Evolutionary conservation across 1,140 invertebrate genomes (phyloP).

Genomic region (Lepidurus packardi): DNA sequence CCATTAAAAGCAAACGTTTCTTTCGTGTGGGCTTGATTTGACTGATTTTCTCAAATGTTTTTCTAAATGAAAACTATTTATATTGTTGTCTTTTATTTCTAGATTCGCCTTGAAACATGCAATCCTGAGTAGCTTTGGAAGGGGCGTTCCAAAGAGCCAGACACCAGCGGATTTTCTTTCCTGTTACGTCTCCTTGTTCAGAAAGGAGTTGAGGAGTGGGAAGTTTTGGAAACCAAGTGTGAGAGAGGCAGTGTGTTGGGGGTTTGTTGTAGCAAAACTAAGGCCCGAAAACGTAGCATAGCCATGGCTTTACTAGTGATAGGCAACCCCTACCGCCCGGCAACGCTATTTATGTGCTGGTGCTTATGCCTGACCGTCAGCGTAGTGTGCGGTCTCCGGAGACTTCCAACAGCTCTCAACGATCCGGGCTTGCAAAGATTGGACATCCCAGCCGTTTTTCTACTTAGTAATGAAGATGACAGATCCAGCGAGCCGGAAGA

Average conservation of each 20-base stretch:
- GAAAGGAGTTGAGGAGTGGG: neutral
- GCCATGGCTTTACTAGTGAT: neutral
- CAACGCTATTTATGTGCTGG: slow-evolving; percentile 18
- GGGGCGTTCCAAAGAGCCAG: neutral
- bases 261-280: no score
- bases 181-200: neutral
- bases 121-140: neutral
- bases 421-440: slow-evolving; percentile 31
- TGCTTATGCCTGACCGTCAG: slow-evolving; percentile 8
- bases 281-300: neutral
- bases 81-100: neutral
- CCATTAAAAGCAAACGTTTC: no score
- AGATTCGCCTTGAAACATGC: neutral
- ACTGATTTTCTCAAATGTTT: no score
- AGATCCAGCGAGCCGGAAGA: neutral
- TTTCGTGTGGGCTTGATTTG: no score
- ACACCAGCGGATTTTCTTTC: neutral
- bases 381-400: neutral
- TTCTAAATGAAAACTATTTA: neutral
- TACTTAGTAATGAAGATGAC: neutral
- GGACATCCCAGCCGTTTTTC: slow-evolving; percentile 28
- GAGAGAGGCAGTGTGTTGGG: no score
- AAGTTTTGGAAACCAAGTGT: no score
- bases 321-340: neutral
- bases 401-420: neutral